Evolutionary conservation across 2,888 invertebrate genomes (phyloP), one percentile per base, ranked within the genome.

Genomic region (Eupithecia dodoneata): DNA sequence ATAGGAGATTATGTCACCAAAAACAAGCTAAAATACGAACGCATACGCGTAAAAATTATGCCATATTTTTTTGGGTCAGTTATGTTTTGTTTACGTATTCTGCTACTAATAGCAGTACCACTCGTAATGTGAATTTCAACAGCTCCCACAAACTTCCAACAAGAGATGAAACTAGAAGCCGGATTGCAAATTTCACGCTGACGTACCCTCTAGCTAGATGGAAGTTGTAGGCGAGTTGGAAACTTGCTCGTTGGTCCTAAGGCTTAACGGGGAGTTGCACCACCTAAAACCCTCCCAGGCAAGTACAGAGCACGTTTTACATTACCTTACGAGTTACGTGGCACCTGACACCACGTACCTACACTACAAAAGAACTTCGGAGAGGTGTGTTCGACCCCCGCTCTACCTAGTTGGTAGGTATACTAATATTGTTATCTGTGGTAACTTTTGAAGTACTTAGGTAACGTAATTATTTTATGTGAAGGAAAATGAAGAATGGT

Each of bases 301-400:
- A 83, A 87, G 83, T 86, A 85, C 84, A 83, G 79, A 83, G 84
- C 87, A 85, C 86, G 86, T 87, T 87, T 86, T 87, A 83, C 87
- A 87, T 89, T 86, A 87, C 87, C 84, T 88, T 75, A 76, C 77
- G 82, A 80, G 81, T 81, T 83, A 83, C 85, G 79, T 83, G 83
- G 80, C 86, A 87, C 87, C 87, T 87, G 87, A 87, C 86, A 86
- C 83, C 80, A 81, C 82, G 82, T 79, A 77, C 82, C 82, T 79
- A 77, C 82, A 82, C 84, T 83, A 83, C 87, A 85, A 86, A 84
- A 85, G 83, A 80, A 84, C 79, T 77, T 73, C 52, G 80, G 74
- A 77, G 80, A 45, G 55, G 47, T 66, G 66, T 71, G 71, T 49
- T 70, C 49, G 18, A 18, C n/a, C 7, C 7, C 13, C 41, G n/a